phyloP scores from a whole-genome alignment of 1,140 invertebrate genomes.

The Cotesia typhae region DNA sequence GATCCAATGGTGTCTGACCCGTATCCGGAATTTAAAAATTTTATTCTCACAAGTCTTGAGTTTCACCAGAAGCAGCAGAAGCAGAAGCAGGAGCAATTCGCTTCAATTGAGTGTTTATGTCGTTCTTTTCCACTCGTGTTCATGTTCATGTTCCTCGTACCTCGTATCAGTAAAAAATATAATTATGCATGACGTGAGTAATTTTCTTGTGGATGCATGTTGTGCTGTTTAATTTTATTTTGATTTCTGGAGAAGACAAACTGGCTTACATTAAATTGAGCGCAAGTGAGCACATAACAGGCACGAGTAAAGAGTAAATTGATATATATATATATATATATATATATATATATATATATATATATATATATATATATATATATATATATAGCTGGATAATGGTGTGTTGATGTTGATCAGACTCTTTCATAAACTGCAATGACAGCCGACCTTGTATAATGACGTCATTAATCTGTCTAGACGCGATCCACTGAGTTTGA shows the following conservation, averaged over 20 bases:
- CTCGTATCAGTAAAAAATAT: no score
- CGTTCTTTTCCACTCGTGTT: background rate
- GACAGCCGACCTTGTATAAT: constrained; percentile 53
- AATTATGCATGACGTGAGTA: no score
- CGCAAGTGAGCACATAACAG: no score
- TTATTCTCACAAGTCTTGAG: constrained; percentile 6
- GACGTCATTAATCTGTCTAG: constrained; percentile 53
- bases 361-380: background rate
- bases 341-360: no score
- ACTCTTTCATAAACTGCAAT: constrained; percentile 42
- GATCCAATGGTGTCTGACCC: constrained; percentile 40
- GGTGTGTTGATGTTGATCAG: background rate
- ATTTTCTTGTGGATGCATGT: no score
- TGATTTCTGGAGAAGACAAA: no score
- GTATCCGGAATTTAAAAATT: constrained; percentile 29
- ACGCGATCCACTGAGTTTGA: constrained; percentile 45
- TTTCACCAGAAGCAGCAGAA: no score
- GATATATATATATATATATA: no score
- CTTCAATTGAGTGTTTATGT: background rate
- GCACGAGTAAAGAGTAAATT: no score
- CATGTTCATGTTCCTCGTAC: no score
- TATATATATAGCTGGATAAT: background rate
- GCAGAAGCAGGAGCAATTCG: background rate
- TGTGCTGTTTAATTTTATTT: constrained; percentile 20
- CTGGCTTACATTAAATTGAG: no score